Evolutionary conservation across 2,888 invertebrate genomes (phyloP).

Genomic region (Xiphydria camelus): DNA sequence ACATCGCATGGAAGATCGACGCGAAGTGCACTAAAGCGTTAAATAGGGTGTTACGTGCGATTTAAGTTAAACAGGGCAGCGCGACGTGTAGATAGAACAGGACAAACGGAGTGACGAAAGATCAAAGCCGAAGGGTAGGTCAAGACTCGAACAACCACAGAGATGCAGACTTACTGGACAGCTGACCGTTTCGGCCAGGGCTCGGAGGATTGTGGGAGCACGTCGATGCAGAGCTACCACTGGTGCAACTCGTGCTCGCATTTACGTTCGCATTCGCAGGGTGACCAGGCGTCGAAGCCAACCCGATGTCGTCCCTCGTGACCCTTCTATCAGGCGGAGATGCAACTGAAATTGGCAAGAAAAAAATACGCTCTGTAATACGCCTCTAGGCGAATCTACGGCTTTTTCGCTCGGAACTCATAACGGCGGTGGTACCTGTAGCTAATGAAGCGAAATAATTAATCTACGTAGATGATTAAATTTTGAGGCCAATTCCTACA

Average conservation of each 20-base stretch:
- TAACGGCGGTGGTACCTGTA: no score
- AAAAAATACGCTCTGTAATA: conserved; percentile 30
- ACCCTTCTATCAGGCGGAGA: conserved; percentile 76
- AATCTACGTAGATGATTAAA: no score
- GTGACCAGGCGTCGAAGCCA: conserved; percentile 56
- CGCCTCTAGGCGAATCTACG: neutral
- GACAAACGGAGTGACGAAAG: no score
- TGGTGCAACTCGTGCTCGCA: conserved; percentile 60
- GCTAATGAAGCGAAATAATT: no score
- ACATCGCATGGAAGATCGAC: neutral
- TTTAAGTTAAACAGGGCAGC: neutral
- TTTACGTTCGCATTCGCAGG: conserved; percentile 51
- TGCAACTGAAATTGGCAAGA: conserved; percentile 71
- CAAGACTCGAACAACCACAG: no score
- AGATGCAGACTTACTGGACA: conserved; percentile 52
- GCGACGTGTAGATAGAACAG: no score
- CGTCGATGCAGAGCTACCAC: conserved; percentile 32
- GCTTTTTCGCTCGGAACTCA: no score
- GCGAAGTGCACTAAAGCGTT: neutral
- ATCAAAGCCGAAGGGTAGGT: no score
- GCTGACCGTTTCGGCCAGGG: conserved; percentile 57
- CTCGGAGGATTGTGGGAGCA: conserved; percentile 44
- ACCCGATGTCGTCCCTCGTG: conserved; percentile 64
- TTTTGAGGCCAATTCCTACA: no score
- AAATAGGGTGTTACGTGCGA: neutral